Base-by-base conservation (phyloP, 2,113 vertebrate species). In the Lagopus muta region DNA sequence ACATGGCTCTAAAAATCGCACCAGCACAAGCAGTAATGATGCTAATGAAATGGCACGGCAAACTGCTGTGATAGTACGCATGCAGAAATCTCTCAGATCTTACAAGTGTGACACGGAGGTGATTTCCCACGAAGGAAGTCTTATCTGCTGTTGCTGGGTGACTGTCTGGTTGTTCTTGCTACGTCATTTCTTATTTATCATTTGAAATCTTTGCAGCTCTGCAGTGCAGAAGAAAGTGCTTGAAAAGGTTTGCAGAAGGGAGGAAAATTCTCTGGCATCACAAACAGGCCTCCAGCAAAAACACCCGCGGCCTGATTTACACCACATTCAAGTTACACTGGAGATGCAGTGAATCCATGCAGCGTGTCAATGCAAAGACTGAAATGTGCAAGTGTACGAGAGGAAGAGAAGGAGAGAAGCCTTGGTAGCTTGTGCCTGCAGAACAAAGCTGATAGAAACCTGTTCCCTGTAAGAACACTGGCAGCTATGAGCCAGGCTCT, bases 401-500 rank as follows among this genome's bases (percentile, higher is more conserved):
- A 66, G 79, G 85, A 75, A 61, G 75, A 69, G 66, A 73, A 91
- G 55, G 64, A 42, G 69, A 43, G 36, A 60, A 88, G 82, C 69
- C 50, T 84, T 50, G 22, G 67, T 77, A 82, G 91, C 50, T n/a
- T 82, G 36, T 0, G 12, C 81, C 71, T 43, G 2, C 66, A 73
- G 86, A 82, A 92, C 43, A 8, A 71, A 77, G 78, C 87, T 78
- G 82, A 92, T 74, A 50, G 5, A 85, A 93, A 95, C 89, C 92
- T 92, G 74, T 43, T 92, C 86, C 82, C 84, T 82, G 87, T 45
- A 92, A 60, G 76, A 91, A 62, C 74, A 70, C 66, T 89, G 34
- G 43, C 57, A 94, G 78, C 71, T 80, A 7, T 0, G 32, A 91
- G 95, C 96, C 95, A 96, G 96, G 64, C 95, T 95, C 94, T 95